Conservation (phyloP, 2,888 invertebrate species). For the Tubulanus polymorphus region DNA sequence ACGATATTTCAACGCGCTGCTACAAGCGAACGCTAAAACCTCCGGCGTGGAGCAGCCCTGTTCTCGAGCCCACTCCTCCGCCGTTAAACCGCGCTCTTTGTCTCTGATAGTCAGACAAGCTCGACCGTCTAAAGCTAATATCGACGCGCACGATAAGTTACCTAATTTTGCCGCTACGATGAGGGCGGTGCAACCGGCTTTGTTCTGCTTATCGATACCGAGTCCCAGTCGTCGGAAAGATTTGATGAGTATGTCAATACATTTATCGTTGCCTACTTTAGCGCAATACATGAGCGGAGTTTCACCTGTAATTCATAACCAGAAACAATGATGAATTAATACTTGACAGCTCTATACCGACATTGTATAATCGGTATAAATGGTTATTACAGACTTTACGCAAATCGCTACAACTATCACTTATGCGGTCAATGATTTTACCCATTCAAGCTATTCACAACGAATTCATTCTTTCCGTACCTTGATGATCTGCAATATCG, state of each 20-base stretch:
- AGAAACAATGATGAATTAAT: no score
- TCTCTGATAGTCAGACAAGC: slow-evolving; percentile 38
- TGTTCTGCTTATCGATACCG: slow-evolving; percentile 42
- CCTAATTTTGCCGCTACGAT: slow-evolving; percentile 43
- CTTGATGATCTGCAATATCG: slow-evolving; percentile 39
- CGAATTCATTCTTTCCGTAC: no score
- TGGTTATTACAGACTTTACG: no score
- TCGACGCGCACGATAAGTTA: slow-evolving; percentile 40
- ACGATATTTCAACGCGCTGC: not conserved
- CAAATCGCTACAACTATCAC: no score
- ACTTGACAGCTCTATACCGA: no score
- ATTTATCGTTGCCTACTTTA: slow-evolving; percentile 44
- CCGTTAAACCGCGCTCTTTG: slow-evolving; percentile 29
- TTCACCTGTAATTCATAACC: slow-evolving; percentile 37
- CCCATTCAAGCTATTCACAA: no score
- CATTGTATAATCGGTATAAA: no score
- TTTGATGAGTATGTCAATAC: slow-evolving; percentile 40
- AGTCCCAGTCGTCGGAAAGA: slow-evolving; percentile 47
- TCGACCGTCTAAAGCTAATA: slow-evolving; percentile 42
- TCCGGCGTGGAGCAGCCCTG: slow-evolving; percentile 40
- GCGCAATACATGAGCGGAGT: slow-evolving; percentile 46
- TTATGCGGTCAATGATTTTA: no score
- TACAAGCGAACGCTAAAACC: slow-evolving; percentile 23
- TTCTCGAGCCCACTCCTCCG: slow-evolving; percentile 40
- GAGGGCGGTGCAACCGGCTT: slow-evolving; percentile 44